Conservation (phyloP, 2,888 invertebrate species). For the Dioctria rufipes region DNA sequence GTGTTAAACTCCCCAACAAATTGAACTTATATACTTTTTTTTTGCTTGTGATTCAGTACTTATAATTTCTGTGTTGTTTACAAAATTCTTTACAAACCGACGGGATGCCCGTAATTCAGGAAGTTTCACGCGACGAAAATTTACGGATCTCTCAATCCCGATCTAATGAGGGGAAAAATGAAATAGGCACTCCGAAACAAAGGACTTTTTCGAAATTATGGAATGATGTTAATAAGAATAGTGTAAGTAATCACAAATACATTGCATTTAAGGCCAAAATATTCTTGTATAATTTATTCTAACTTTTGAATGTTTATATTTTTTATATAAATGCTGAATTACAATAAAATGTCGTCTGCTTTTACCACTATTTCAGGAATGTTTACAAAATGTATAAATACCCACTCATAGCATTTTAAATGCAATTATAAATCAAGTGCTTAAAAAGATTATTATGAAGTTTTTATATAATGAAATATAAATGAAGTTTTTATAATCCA, state of each 20-base stretch:
- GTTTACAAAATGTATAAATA: no score
- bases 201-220: slow-evolving; percentile 2
- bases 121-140: not conserved
- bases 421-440: no score
- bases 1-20: not conserved
- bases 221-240: not conserved
- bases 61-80: not conserved
- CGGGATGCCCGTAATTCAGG: slow-evolving; percentile 9
- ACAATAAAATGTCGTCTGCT: no score
- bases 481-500: no score
- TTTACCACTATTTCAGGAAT: no score
- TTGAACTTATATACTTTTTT: not conserved
- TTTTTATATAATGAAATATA: no score
- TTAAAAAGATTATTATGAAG: no score
- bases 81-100: slow-evolving; percentile 3
- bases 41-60: not conserved
- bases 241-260: not conserved
- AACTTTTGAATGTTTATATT: no score
- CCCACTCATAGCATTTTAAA: no score
- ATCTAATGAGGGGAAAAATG: not conserved
- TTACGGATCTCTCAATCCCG: slow-evolving; percentile 15
- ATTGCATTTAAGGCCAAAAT: no score
- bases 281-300: no score
- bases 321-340: no score
- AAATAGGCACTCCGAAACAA: not conserved